Percentiles rank a stretch among this genome's conserved stretches.
Conservation (phyloP, 2,113 vertebrate species). For the Sitta europaea region DNA sequence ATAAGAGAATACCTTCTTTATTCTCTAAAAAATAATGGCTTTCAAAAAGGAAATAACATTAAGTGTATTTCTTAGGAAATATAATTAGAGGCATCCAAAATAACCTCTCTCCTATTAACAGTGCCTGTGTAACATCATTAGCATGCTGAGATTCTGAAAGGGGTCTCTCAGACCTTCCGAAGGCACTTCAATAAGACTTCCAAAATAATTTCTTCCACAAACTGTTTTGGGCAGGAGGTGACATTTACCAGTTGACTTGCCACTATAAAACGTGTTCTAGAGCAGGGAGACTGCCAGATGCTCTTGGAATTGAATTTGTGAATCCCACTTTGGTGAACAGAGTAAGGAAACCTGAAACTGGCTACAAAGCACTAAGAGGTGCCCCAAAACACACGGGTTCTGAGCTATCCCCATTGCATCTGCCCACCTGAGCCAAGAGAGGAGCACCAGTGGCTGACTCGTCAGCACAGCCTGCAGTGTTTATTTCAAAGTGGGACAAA, state of each 20-base stretch:
- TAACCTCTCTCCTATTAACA: neutral
- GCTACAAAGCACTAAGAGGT: neutral
- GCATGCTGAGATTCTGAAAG: neutral
- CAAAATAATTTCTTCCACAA: neutral
- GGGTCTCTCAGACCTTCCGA: neutral
- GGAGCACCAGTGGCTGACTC: neutral
- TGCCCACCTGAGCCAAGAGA: neutral
- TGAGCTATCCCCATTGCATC: neutral
- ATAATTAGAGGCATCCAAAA: neutral
- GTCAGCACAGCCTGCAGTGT: neutral
- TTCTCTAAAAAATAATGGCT: neutral
- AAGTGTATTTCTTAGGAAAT: neutral
- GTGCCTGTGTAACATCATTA: neutral
- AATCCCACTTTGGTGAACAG: neutral
- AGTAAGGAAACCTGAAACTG: neutral
- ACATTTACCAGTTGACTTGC: neutral
- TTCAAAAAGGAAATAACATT: neutral
- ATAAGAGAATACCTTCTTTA: neutral
- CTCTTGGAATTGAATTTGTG: neutral
- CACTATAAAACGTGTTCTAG: neutral
- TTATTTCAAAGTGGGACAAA: neutral
- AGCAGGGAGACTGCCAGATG: neutral
- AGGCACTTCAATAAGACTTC: neutral
- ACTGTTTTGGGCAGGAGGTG: neutral
- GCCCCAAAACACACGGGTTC: neutral